Evolutionary conservation across 2,888 invertebrate genomes (phyloP).

Genomic region (Leucania comma): DNA sequence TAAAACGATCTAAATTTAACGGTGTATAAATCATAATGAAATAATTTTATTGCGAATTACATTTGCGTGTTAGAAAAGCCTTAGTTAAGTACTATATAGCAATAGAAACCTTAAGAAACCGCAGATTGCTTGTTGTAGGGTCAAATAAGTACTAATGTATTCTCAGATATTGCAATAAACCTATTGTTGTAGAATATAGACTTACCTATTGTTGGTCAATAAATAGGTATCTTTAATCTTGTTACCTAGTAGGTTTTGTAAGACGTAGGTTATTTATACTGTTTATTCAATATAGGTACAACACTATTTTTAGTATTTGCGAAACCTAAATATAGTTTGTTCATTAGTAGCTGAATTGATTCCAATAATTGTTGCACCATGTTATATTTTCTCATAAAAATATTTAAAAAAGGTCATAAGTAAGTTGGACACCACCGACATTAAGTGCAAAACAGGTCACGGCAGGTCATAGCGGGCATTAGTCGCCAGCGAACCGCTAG

Average conservation of each 20-base stretch:
- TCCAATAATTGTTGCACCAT: no score
- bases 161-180: constrained; percentile 17
- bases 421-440: no score
- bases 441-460: no score
- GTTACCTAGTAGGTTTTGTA: background rate
- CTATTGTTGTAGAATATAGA: constrained; percentile 5
- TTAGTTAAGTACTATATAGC: constrained; percentile 16
- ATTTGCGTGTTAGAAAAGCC: constrained; percentile 21
- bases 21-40: background rate
- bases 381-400: no score
- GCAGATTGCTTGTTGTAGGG: constrained; percentile 24
- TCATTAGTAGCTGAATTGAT: no score
- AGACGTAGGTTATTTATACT: background rate
- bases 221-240: background rate
- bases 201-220: background rate
- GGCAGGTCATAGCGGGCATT: no score
- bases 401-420: no score
- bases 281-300: no score
- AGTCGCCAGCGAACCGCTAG: no score
- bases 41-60: constrained; percentile 1
- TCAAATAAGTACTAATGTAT: constrained; percentile 34
- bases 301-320: no score
- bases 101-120: constrained; percentile 41
- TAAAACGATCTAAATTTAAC: no score
- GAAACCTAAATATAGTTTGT: no score